These are phyloP conservation scores for Saccostrea echinata DNA, from an alignment of 1,140 invertebrate genomes.

Conservation along the genomic window DNA sequence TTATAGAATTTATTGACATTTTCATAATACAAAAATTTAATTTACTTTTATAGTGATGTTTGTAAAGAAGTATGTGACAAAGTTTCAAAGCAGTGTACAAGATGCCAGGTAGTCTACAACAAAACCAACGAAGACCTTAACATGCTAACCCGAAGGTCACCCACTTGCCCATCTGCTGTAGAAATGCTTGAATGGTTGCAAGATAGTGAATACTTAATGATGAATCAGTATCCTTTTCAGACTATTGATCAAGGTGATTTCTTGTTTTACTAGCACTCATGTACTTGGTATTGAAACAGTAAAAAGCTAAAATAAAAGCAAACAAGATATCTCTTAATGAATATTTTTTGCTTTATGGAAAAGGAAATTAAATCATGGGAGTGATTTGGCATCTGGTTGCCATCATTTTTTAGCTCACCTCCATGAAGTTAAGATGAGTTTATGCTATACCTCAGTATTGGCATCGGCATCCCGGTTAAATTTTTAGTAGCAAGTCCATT, in stretches of 20 bases:
- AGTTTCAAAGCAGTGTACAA: slow-evolving; percentile 53
- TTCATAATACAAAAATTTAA: neutral
- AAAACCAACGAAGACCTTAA: slow-evolving; percentile 40
- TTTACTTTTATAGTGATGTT: slow-evolving; percentile 43
- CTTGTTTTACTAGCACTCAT: neutral
- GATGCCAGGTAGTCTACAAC: slow-evolving; percentile 37
- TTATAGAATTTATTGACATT: too few species aligned
- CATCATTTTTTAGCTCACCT: too few species aligned
- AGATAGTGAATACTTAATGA: slow-evolving; percentile 49
- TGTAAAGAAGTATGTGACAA: slow-evolving; percentile 55
- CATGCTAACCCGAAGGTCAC: slow-evolving; percentile 42
- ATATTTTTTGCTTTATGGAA: too few species aligned
- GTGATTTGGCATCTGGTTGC: too few species aligned
- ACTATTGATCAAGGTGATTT: neutral
- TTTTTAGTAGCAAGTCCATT: too few species aligned
- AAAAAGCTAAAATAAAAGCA: too few species aligned
- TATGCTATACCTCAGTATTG: too few species aligned
- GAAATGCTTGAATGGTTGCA: slow-evolving; percentile 65
- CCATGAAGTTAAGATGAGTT: too few species aligned
- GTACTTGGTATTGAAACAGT: too few species aligned
- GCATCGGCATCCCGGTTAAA: too few species aligned
- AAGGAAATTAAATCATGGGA: too few species aligned
- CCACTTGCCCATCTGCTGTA: slow-evolving; percentile 55
- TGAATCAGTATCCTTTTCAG: slow-evolving; percentile 62
- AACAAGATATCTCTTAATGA: too few species aligned